Percentiles rank a stretch among this genome's conserved stretches.
phyloP scores from a whole-genome alignment of 2,888 invertebrate genomes.

The Cylloceria caligata region DNA sequence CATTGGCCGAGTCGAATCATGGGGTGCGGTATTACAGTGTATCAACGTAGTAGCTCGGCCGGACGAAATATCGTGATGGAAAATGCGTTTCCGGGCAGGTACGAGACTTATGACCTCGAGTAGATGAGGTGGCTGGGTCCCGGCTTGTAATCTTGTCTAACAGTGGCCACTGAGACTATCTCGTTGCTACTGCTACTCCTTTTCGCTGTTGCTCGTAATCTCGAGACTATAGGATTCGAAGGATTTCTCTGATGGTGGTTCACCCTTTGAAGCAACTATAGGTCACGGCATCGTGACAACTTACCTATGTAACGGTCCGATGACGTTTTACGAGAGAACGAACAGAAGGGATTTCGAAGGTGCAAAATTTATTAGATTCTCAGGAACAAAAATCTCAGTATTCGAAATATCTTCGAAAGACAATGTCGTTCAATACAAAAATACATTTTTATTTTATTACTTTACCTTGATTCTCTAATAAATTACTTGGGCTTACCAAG shows the following conservation, averaged over 20 bases:
- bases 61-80: conserved; percentile 68
- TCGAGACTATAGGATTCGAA: conserved; percentile 26
- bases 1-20: conserved; percentile 1
- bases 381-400: not conserved
- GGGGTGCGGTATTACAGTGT: conserved; percentile 38
- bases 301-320: not conserved
- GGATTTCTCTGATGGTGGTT: too few species aligned
- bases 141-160: conserved; percentile 78
- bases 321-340: not conserved
- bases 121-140: conserved; percentile 79
- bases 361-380: too few species aligned
- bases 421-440: too few species aligned
- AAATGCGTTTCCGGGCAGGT: conserved; percentile 81
- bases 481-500: too few species aligned
- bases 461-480: too few species aligned
- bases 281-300: conserved; percentile 20
- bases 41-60: conserved; percentile 14
- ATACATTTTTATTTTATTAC: too few species aligned
- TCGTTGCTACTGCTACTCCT: conserved; percentile 42
- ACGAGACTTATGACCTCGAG: conserved; percentile 78
- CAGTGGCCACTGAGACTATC: conserved; percentile 66
- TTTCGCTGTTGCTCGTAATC: conserved; percentile 34
- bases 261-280: not conserved
- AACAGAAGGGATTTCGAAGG: not conserved
- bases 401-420: too few species aligned